A percentile compares a stretch with the other conserved stretches of the same genome.
phyloP scores from a whole-genome alignment of 2,888 invertebrate species.

The Nomada fucata region DNA sequence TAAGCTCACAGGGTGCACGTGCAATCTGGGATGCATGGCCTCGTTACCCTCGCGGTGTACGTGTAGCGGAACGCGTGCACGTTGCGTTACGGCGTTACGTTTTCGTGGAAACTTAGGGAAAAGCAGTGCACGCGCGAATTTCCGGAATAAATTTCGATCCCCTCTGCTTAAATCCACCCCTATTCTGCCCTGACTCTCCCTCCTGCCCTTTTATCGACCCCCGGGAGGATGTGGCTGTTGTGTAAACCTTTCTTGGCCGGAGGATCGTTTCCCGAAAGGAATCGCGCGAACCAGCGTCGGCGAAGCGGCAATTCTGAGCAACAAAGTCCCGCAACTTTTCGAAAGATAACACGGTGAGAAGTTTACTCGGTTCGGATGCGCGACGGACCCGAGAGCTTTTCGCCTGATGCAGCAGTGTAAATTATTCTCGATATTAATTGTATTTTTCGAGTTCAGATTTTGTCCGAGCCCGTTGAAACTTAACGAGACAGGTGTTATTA shows the following conservation, averaged over 20 bases:
- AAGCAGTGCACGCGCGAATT: constrained; percentile 25
- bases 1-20: neutral
- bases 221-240: neutral
- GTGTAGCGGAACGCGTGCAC: too few relatives aligned
- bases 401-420: too few relatives aligned
- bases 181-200: neutral
- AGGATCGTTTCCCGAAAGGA: neutral
- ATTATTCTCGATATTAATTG: too few relatives aligned
- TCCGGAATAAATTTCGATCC: constrained; percentile 42
- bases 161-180: constrained; percentile 23
- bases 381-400: neutral
- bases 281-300: too few relatives aligned
- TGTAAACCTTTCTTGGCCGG: neutral
- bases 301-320: too few relatives aligned
- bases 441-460: too few relatives aligned
- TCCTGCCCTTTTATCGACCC: constrained; percentile 3
- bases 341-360: too few relatives aligned
- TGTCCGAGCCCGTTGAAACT: too few relatives aligned
- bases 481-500: too few relatives aligned
- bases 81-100: neutral
- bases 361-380: neutral
- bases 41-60: constrained; percentile 3
- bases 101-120: constrained; percentile 29
- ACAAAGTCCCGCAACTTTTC: too few relatives aligned
- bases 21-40: neutral